Percentiles rank a stretch among this genome's conserved stretches.
Conservation (phyloP, 2,888 invertebrate species). For the Clunio marinus region DNA sequence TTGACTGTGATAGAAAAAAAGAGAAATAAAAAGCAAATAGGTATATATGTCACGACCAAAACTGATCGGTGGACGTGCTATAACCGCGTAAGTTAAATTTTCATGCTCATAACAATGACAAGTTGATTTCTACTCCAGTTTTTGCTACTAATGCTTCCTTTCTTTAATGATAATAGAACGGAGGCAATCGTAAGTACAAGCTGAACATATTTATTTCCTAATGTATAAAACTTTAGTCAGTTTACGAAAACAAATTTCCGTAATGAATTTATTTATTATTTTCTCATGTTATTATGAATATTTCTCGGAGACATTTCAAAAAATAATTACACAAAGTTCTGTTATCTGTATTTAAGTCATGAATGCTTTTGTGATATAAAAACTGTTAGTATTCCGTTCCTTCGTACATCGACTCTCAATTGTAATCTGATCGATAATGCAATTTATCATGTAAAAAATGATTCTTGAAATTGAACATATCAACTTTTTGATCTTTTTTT, state of each 20-base stretch:
- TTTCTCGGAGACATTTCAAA: too few relatives aligned
- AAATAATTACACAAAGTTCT: too few relatives aligned
- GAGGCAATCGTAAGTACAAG: conserved; percentile 33
- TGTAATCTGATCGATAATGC: not conserved
- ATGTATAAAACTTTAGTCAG: too few relatives aligned
- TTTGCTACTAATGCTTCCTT: too few relatives aligned
- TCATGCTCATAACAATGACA: not conserved
- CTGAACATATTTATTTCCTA: not conserved
- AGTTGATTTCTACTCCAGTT: not conserved
- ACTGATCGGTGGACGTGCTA: conserved; percentile 28
- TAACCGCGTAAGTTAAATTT: conserved; percentile 23
- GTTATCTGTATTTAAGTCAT: too few relatives aligned
- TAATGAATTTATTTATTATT: too few relatives aligned
- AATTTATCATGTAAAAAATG: not conserved
- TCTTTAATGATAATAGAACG: conserved; percentile 18
- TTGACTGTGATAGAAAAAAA: conserved; percentile 12
- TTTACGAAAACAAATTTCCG: too few relatives aligned
- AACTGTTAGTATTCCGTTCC: too few relatives aligned
- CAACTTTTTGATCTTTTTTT: not conserved
- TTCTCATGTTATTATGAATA: too few relatives aligned
- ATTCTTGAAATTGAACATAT: not conserved
- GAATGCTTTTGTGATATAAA: too few relatives aligned
- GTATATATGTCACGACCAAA: conserved; percentile 33
- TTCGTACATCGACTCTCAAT: too few relatives aligned
- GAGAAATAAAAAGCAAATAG: not conserved